phyloP scores from a whole-genome alignment of 2,888 invertebrate genomes.

The Kryphioiulus occultus region DNA sequence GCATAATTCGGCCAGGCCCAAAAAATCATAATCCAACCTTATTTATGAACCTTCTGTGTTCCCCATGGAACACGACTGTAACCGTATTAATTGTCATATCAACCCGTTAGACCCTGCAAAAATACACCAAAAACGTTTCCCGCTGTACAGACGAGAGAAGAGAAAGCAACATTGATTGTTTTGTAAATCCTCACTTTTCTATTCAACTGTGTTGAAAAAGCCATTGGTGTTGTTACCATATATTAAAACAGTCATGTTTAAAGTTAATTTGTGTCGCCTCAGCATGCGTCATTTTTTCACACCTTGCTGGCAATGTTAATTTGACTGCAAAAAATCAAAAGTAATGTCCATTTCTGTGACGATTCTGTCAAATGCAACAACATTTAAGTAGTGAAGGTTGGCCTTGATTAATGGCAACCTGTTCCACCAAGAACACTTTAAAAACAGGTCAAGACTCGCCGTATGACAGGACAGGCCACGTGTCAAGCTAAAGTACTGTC shows the following conservation, averaged over 20 bases:
- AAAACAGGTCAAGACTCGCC: no score
- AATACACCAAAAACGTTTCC: not conserved
- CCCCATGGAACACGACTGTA: not conserved
- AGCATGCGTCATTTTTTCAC: no score
- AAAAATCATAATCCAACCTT: not conserved
- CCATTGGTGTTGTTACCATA: constrained; percentile 19
- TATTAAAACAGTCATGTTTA: constrained; percentile 29
- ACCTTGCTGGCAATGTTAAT: no score
- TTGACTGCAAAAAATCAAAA: no score
- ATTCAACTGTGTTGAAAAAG: constrained; percentile 32
- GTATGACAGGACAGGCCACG: no score
- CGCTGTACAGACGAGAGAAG: not conserved
- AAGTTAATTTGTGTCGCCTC: not conserved
- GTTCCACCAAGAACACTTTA: no score
- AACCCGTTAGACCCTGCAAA: not conserved
- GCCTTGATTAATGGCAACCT: no score
- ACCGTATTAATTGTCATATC: not conserved
- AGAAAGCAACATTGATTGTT: constrained; percentile 17
- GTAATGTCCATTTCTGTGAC: no score
- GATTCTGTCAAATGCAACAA: no score
- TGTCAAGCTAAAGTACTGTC: no score
- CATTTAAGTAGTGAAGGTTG: no score
- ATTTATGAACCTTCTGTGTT: not conserved
- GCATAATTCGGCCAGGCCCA: not conserved
- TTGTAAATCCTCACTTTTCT: constrained; percentile 35